phyloP scores from a whole-genome alignment of 1,140 invertebrate genomes.

The Linepithema humile region DNA sequence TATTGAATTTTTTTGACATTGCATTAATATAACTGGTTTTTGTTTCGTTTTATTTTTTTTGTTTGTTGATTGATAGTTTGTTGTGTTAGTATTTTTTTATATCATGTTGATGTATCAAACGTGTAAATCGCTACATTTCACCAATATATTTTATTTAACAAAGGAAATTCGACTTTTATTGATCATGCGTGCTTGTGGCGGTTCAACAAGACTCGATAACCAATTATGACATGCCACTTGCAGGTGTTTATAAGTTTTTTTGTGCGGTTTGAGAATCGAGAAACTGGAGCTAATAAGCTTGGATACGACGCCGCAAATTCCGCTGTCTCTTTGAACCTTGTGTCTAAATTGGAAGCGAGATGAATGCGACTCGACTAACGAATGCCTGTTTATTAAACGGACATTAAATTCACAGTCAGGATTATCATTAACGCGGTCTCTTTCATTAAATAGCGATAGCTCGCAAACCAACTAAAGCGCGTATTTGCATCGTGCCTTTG shows the following conservation, averaged over 20 bases:
- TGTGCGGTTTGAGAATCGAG: neutral
- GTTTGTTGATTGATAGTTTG: too few species aligned
- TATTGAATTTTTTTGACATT: too few species aligned
- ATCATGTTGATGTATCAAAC: neutral
- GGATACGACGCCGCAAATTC: neutral
- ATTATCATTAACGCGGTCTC: slow-evolving; percentile 31
- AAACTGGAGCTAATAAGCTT: neutral
- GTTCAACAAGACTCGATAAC: neutral
- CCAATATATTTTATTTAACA: neutral
- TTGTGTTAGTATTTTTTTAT: too few species aligned
- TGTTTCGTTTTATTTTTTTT: too few species aligned
- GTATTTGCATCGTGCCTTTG: neutral
- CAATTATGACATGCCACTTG: neutral
- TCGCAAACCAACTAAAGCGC: neutral
- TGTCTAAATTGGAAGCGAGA: neutral
- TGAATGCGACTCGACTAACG: too few species aligned
- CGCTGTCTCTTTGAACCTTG: neutral
- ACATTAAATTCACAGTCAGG: slow-evolving; percentile 10
- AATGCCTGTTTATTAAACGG: neutral
- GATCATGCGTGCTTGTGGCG: neutral
- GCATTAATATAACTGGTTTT: too few species aligned
- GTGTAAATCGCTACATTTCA: neutral
- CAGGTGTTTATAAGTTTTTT: neutral
- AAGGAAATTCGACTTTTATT: neutral
- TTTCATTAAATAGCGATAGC: neutral